A percentile compares a stretch with the other conserved stretches of the same genome.
Evolutionary conservation across 2,888 invertebrate species (phyloP).

Genomic region (Ophion costatus): DNA sequence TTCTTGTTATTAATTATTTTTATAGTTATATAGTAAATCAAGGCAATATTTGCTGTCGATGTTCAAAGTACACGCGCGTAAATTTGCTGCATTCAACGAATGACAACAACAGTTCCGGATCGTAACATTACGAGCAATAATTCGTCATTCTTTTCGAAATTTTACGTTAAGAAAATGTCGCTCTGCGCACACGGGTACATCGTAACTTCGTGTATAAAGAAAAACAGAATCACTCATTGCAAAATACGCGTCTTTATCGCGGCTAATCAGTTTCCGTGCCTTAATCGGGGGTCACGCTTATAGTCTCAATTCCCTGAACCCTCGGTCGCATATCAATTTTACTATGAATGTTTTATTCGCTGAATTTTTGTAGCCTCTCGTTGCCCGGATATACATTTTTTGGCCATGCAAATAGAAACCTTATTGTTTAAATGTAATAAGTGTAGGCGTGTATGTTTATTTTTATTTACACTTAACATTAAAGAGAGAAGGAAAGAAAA

Average conservation of each 20-base stretch:
- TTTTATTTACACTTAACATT: too few species aligned
- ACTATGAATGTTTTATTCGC: neutral
- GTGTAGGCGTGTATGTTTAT: too few species aligned
- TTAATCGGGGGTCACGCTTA: slow-evolving; percentile 12
- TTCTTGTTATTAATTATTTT: neutral
- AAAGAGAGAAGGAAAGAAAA: too few species aligned
- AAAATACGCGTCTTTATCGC: slow-evolving; percentile 3
- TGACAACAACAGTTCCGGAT: neutral
- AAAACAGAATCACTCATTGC: neutral
- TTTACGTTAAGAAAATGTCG: neutral
- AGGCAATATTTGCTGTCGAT: neutral
- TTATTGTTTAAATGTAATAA: too few species aligned
- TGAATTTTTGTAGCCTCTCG: neutral
- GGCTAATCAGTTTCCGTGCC: slow-evolving; percentile 20
- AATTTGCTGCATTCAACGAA: neutral
- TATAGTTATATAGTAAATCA: neutral
- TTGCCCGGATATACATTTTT: neutral
- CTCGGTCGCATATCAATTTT: neutral
- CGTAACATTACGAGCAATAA: neutral
- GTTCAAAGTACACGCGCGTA: neutral
- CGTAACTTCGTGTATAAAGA: neutral
- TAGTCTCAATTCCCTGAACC: neutral
- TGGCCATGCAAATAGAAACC: neutral
- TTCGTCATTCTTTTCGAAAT: neutral
- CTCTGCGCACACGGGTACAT: neutral